Percentiles rank a stretch among this genome's conserved stretches.
Conservation (phyloP, 1,140 invertebrate genomes). For the Dreissena rostriformis region DNA sequence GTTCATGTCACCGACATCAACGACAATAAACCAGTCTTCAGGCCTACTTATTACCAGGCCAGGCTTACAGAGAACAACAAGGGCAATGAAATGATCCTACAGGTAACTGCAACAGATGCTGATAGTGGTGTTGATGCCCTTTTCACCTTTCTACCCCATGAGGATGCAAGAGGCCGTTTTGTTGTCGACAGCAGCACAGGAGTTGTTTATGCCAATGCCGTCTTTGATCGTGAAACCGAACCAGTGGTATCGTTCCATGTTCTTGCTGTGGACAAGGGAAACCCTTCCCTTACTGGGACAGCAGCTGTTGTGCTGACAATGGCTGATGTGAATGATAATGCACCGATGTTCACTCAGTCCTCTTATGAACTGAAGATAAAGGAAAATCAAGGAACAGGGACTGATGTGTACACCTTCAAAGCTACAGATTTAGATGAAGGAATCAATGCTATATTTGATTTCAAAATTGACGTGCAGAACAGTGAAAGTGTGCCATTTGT, state of each 20-base stretch:
- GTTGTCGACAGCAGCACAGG: conserved; percentile 65
- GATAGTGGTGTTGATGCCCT: conserved; percentile 95
- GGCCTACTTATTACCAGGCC: conserved; percentile 90
- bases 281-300: conserved; percentile 79
- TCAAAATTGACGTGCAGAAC: conserved; percentile 88
- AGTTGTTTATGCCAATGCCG: conserved; percentile 60
- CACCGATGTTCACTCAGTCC: conserved; percentile 67
- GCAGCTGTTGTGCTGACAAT: conserved; percentile 82
- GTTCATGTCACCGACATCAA: conserved; percentile 70
- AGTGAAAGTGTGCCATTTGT: conserved; percentile 70
- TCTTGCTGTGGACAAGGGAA: conserved; percentile 82
- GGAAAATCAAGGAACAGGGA: conserved; percentile 89
- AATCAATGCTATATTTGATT: conserved; percentile 91
- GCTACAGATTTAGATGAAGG: conserved; percentile 95
- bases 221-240: conserved; percentile 68
- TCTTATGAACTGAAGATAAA: conserved; percentile 80
- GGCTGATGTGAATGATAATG: conserved; percentile 85
- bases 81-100: conserved; percentile 85
- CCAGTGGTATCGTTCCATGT: conserved; percentile 59
- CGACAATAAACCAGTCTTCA: conserved; percentile 91
- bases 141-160: conserved; percentile 86
- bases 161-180: conserved; percentile 59
- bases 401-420: conserved; percentile 89
- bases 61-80: conserved; percentile 91
- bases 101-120: conserved; percentile 89